Percentiles rank a stretch among this genome's conserved stretches.
These are phyloP conservation scores for Oxyteleia sp. DNA, from an alignment of 2,888 invertebrate species.

Conservation along the genomic window DNA sequence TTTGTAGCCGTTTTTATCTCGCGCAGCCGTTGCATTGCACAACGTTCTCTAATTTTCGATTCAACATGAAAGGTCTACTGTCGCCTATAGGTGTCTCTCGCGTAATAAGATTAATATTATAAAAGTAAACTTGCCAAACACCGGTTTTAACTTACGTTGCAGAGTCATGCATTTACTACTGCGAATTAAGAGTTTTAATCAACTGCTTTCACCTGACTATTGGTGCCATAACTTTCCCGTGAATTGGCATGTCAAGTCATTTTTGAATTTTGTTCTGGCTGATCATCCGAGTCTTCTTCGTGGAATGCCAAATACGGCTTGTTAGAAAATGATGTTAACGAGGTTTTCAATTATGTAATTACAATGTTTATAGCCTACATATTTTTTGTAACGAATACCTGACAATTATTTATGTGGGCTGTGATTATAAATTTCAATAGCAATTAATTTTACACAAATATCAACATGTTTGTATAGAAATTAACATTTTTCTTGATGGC, in stretches of 20 bases:
- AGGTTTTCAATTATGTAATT: constrained; percentile 5
- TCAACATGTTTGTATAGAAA: background rate
- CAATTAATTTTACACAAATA: background rate
- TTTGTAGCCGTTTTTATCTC: constrained; percentile 45
- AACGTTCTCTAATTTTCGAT: constrained; percentile 66
- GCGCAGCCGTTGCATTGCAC: constrained; percentile 32
- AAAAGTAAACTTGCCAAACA: constrained; percentile 50
- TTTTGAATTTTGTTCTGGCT: constrained; percentile 9
- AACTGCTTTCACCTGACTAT: constrained; percentile 67
- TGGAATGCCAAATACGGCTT: constrained; percentile 5
- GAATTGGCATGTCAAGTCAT: constrained; percentile 43
- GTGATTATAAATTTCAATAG: background rate
- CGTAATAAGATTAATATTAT: constrained; percentile 68
- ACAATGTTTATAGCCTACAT: background rate
- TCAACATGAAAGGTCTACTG: constrained; percentile 66
- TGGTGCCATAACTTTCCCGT: constrained; percentile 41
- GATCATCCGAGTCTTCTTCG: background rate
- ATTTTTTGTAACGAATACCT: background rate
- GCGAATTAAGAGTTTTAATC: constrained; percentile 69
- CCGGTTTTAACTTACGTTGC: constrained; percentile 44
- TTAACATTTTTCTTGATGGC: background rate
- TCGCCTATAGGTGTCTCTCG: constrained; percentile 65
- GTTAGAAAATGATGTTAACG: constrained; percentile 20
- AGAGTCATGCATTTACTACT: constrained; percentile 39
- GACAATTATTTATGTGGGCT: background rate